Conservation (phyloP, 2,888 invertebrate genomes). For the Alloscopus bannaensis region DNA sequence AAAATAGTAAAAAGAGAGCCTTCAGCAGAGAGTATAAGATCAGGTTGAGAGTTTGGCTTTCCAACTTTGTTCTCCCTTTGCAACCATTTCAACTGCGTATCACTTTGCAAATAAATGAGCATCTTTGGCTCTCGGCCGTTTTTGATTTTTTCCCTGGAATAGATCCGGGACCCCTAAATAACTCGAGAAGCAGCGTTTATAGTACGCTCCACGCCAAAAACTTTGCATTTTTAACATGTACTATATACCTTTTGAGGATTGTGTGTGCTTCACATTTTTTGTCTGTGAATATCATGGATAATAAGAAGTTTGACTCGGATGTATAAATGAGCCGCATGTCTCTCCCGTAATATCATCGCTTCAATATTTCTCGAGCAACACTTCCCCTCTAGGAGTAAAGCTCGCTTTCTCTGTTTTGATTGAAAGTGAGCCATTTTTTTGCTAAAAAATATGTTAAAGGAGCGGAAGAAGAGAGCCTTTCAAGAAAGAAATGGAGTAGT, state of each 20-base stretch:
- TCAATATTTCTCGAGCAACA: too few species aligned
- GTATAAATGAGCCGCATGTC: too few species aligned
- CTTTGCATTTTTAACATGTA: too few species aligned
- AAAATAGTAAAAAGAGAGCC: neutral
- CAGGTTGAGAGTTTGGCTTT: constrained; percentile 13
- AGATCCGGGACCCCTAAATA: neutral
- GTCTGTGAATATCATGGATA: too few species aligned
- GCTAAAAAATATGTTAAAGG: constrained; percentile 12
- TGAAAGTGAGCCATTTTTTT: constrained; percentile 50
- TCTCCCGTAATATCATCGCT: too few species aligned
- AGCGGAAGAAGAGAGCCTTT: constrained; percentile 1
- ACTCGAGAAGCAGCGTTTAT: neutral
- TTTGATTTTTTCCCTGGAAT: constrained; percentile 34
- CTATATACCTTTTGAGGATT: too few species aligned
- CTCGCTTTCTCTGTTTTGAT: constrained; percentile 43
- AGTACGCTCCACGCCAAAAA: neutral
- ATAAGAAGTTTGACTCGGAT: too few species aligned
- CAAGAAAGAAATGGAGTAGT: neutral
- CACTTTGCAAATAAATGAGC: constrained; percentile 56
- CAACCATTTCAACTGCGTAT: constrained; percentile 46
- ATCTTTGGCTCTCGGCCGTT: constrained; percentile 41
- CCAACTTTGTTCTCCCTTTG: constrained; percentile 31
- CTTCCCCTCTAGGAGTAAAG: too few species aligned
- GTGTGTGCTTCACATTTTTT: too few species aligned
- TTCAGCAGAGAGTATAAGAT: constrained; percentile 12